These are phyloP conservation scores for Pachyseris speciosa DNA, from an alignment of 64 coral and sea anemone genomes.

Conservation along the genomic window DNA sequence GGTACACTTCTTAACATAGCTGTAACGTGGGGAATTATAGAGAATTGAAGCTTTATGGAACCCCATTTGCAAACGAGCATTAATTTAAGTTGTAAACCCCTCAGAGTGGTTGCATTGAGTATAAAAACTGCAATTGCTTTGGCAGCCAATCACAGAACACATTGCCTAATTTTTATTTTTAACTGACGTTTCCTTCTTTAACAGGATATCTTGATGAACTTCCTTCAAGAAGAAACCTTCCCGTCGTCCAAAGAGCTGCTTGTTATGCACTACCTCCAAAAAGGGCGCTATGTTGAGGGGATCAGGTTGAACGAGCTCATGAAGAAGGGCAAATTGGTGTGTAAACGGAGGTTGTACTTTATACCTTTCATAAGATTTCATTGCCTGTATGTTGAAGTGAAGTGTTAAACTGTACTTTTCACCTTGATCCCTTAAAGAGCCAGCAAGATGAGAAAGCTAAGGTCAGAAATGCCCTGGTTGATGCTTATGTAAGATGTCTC, in stretches of 20 bases:
- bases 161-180: too few species aligned
- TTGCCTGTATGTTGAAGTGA: neutral
- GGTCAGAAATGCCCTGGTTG: constrained; percentile 91
- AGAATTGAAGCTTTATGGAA: too few species aligned
- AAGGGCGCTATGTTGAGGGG: constrained; percentile 85
- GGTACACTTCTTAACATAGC: too few species aligned
- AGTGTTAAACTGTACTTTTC: neutral
- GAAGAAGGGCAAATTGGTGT: constrained; percentile 75
- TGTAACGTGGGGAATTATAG: too few species aligned
- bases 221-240: constrained; percentile 71
- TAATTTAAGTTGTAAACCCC: too few species aligned
- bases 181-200: neutral
- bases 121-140: too few species aligned
- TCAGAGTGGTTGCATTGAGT: too few species aligned
- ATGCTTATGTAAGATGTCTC: constrained; percentile 82
- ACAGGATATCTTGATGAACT: constrained; percentile 77
- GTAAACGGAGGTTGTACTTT: neutral
- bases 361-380: neutral
- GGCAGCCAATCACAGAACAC: too few species aligned
- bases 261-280: constrained; percentile 92
- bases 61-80: too few species aligned
- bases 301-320: constrained; percentile 88
- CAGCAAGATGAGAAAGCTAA: constrained; percentile 77
- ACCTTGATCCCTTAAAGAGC: neutral
- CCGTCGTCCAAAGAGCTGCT: constrained; percentile 81